Conservation (phyloP, 2,888 invertebrate species). For the Camponotus fellah region DNA sequence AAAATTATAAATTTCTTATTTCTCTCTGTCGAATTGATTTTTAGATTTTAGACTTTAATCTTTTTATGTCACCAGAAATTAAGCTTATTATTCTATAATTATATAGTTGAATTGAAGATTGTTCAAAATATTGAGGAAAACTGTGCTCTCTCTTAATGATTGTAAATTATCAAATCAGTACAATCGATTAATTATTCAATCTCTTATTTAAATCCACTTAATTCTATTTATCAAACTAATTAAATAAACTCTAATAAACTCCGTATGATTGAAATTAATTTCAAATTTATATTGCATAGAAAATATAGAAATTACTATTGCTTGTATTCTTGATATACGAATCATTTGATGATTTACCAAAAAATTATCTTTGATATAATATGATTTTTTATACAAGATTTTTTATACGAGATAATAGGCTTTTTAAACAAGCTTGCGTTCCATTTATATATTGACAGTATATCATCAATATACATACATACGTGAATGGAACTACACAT, state of each 20-base stretch:
- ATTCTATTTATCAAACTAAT: neutral
- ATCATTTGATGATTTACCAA: neutral
- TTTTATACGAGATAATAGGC: neutral
- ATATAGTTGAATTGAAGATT: neutral
- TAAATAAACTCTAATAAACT: neutral
- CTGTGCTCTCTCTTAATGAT: neutral
- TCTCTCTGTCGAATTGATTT: neutral
- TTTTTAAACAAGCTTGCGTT: neutral
- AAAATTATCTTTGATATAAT: neutral
- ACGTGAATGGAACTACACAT: too few species aligned
- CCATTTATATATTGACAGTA: neutral
- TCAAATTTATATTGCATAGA: neutral
- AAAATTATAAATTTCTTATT: neutral
- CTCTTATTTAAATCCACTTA: neutral
- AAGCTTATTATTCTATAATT: neutral
- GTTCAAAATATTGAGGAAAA: neutral
- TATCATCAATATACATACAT: too few species aligned
- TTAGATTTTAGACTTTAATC: neutral
- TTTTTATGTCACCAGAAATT: neutral
- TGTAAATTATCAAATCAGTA: neutral
- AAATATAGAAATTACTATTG: neutral
- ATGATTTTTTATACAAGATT: neutral
- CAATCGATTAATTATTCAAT: neutral
- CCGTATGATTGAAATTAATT: neutral
- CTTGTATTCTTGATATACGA: neutral